Evolutionary conservation across 2,888 invertebrate species (phyloP), one percentile per base, ranked within the genome.

Genomic region (Dioctria rufipes): DNA sequence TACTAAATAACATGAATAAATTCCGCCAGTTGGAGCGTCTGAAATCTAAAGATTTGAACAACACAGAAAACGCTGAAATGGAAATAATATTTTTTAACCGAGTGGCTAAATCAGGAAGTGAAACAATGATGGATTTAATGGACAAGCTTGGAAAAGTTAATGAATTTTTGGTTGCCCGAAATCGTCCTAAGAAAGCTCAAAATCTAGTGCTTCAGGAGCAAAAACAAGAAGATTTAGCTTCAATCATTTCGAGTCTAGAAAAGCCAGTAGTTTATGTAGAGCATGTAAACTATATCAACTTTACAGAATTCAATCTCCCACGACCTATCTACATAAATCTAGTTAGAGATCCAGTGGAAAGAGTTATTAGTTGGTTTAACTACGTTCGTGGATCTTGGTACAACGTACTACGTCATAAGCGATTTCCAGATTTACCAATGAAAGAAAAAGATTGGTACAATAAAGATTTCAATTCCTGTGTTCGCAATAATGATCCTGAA

Each of bases 31-130:
- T 81, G 6, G 39, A 54, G 3, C 11, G 5, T 4, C 67, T 81
- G 2, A 3, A 13, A 13, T 13, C 73, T 3, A 25, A 75, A 75
- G 42, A 65, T 54, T 40, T 96, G 81, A 96, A 96, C 89, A 96
- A 96, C 87, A 96, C 96, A 0, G 91, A 91, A 40, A 91, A 93
- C 75, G 93, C 95, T 0, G 92, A 92, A 79, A 91, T 92, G 40
- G 93, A 95, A 63, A 91, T 95, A 13, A 87, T 97, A 65, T 95
- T 96, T 90, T 97, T 96, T 90, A 97, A 97, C 89, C 91, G 96
- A 9, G 96, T 95, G 73, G 96, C 97, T n/a, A 97, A 97, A 90
- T 96, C 96, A 69, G 97, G 96, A 82, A 95, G 95, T 80, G 96
- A 96, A 89, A 95, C 96, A 3, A 92, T 96, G 86, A 95, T 96